A percentile compares a stretch with the other conserved stretches of the same genome.
Conservation (phyloP, 2,797 vertebrate species). For the Lerista edwardsae region DNA sequence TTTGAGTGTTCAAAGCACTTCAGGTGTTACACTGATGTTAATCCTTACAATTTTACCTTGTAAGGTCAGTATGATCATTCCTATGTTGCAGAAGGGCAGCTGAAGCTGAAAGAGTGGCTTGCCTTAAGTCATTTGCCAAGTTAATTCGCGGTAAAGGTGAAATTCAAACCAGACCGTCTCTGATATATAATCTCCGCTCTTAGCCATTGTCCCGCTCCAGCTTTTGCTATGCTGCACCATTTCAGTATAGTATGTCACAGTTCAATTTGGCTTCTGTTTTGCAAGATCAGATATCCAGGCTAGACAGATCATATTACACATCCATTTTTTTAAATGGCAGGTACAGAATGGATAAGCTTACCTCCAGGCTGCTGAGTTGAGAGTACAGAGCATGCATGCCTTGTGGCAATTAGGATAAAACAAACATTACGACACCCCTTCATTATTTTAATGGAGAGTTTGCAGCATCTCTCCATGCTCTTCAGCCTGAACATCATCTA, state of each 20-base stretch:
- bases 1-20: not conserved
- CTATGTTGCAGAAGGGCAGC: too few species aligned
- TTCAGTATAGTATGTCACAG: not conserved
- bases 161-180: too few species aligned
- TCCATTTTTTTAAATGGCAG: not conserved
- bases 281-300: not conserved
- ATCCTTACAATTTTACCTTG: too few species aligned
- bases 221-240: not conserved
- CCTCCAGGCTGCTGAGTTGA: conserved; percentile 23
- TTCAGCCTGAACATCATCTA: not conserved
- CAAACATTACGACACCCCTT: not conserved
- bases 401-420: not conserved
- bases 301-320: conserved; percentile 2
- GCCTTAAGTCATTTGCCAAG: too few species aligned
- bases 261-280: not conserved
- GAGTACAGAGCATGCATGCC: not conserved
- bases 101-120: too few species aligned
- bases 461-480: not conserved
- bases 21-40: too few species aligned
- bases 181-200: too few species aligned
- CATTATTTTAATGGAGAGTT: conserved; percentile 8
- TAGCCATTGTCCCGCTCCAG: too few species aligned
- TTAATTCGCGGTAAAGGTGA: too few species aligned
- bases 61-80: too few species aligned
- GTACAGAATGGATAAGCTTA: conserved; percentile 11